Evolutionary conservation across 2,113 vertebrate species (phyloP).

Genomic region (Empidonax traillii): DNA sequence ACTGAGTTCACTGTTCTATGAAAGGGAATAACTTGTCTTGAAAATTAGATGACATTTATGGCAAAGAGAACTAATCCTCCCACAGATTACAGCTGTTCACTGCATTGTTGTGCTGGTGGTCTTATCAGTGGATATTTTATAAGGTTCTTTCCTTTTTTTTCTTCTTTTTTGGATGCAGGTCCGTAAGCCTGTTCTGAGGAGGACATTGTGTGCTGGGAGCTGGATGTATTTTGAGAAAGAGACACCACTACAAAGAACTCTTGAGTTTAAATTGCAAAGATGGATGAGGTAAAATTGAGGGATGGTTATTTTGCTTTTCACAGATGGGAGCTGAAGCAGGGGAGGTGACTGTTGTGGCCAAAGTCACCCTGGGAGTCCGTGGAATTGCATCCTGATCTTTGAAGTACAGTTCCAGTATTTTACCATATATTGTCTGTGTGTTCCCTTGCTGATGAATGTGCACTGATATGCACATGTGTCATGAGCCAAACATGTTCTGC

Average conservation of each 20-base stretch:
- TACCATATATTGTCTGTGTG: not conserved
- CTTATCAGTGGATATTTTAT: conserved; percentile 27
- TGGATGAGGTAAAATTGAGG: conserved; percentile 14
- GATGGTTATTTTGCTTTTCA: not conserved
- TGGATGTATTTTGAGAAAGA: not conserved
- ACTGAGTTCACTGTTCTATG: not conserved
- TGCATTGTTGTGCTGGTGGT: conserved; percentile 28
- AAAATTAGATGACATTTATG: conserved; percentile 25
- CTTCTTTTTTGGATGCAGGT: not conserved
- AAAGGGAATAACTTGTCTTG: not conserved
- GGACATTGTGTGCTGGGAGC: not conserved
- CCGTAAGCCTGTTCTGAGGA: not conserved
- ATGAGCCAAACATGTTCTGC: conserved; percentile 18
- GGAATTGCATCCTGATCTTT: conserved; percentile 40
- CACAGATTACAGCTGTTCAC: conserved; percentile 45
- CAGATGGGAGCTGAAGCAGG: not conserved
- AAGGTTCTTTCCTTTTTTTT: not conserved
- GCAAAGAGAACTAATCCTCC: conserved; percentile 28
- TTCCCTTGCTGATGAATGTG: not conserved
- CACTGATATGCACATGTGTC: conserved; percentile 5
- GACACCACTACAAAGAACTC: conserved; percentile 19
- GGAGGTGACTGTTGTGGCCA: conserved; percentile 16
- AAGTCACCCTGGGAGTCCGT: not conserved
- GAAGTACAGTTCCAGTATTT: not conserved
- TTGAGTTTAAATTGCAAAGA: not conserved